Percentiles rank a stretch among this genome's conserved stretches.
phyloP scores from a whole-genome alignment of 23 tunicate species.

The Ciona savignyi region DNA sequence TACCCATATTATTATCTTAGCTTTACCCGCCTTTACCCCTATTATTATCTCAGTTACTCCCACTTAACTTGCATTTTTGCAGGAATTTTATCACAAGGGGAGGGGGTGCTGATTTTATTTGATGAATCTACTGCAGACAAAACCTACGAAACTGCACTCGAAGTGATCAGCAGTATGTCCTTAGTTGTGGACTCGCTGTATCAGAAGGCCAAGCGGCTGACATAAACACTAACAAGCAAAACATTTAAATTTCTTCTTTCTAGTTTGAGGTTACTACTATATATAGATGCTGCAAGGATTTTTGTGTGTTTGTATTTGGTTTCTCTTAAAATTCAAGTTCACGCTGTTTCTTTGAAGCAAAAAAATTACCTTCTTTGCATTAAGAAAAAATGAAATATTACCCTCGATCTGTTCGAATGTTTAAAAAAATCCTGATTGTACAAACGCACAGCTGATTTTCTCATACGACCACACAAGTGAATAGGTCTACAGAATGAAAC shows the following conservation, averaged over 20 bases:
- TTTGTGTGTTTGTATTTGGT: neutral
- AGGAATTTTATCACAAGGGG: conserved; percentile 98
- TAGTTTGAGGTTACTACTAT: neutral
- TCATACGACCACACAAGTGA: too few relatives aligned
- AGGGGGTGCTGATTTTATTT: conserved; percentile 89
- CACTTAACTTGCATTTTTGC: too few relatives aligned
- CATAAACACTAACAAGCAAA: conserved; percentile 29
- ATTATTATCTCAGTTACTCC: too few relatives aligned
- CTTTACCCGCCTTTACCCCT: too few relatives aligned
- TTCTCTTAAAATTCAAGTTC: neutral
- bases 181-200: conserved; percentile 93
- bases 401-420: too few relatives aligned
- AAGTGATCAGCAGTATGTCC: conserved; percentile 72
- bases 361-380: too few relatives aligned
- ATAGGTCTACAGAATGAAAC: neutral
- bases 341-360: neutral
- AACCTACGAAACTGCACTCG: conserved; percentile 83
- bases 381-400: too few relatives aligned
- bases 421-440: too few relatives aligned
- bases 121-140: conserved; percentile 76
- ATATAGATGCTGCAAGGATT: neutral
- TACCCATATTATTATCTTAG: too few relatives aligned
- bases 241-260: neutral
- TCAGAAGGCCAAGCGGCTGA: conserved; percentile 95
- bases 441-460: too few relatives aligned